phyloP scores from a whole-genome alignment of 1,140 invertebrate species.

The Aphidius ervi region DNA sequence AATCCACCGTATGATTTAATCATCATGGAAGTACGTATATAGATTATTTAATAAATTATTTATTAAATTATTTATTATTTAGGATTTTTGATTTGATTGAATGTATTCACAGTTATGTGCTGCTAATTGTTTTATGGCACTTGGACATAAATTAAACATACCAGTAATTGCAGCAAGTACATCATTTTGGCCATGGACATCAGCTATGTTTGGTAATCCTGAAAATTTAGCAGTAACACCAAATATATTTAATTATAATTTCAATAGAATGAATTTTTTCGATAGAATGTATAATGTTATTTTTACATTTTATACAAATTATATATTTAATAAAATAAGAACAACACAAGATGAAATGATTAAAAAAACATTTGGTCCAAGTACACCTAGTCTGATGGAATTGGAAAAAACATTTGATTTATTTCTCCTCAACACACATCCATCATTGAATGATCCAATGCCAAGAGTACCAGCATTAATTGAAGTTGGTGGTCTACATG shows the following conservation, averaged over 20 bases:
- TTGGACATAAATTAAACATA: slow-evolving; percentile 56
- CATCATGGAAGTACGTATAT: slow-evolving; percentile 28
- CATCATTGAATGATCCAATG: slow-evolving; percentile 44
- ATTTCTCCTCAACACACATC: slow-evolving; percentile 57
- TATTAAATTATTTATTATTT: too few relatives aligned
- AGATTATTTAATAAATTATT: too few relatives aligned
- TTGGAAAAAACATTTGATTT: slow-evolving; percentile 51
- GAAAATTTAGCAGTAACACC: slow-evolving; percentile 46
- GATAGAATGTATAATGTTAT: too few relatives aligned
- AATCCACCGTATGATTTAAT: slow-evolving; percentile 36
- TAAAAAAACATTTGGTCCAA: slow-evolving; percentile 43
- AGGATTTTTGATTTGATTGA: background rate
- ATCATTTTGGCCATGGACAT: slow-evolving; percentile 58
- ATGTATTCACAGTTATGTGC: slow-evolving; percentile 30
- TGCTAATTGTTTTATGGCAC: slow-evolving; percentile 49
- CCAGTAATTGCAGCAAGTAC: slow-evolving; percentile 58
- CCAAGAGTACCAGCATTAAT: slow-evolving; percentile 36
- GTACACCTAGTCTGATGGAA: slow-evolving; percentile 42
- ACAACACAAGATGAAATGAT: slow-evolving; percentile 31
- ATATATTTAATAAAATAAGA: slow-evolving; percentile 27
- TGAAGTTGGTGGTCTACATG: slow-evolving; percentile 42
- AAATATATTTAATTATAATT: background rate
- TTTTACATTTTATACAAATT: background rate
- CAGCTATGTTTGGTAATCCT: slow-evolving; percentile 59
- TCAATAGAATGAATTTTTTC: slow-evolving; percentile 11